A percentile compares a stretch with the other conserved stretches of the same genome.
Evolutionary conservation across 2,113 vertebrate species (phyloP).

Genomic region (Epinephelus moara): DNA sequence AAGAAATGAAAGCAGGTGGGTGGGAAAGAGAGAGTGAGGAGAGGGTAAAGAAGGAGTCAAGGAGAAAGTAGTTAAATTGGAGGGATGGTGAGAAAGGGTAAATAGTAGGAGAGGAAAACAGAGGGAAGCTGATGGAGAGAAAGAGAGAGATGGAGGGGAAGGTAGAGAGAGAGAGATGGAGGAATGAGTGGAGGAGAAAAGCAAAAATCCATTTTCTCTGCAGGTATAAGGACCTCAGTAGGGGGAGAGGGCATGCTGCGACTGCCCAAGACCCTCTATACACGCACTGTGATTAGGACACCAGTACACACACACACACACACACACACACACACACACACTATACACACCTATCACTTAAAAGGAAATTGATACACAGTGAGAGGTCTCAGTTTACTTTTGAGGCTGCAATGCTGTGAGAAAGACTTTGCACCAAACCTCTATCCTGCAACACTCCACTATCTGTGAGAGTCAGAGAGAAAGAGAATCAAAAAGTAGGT

Average conservation of each 20-base stretch:
- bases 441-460: constrained; percentile 22
- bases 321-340: constrained; percentile 23
- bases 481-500: constrained; percentile 17
- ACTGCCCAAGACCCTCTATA: constrained; percentile 49
- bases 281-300: constrained; percentile 47
- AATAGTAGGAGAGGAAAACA: constrained; percentile 31
- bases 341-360: constrained; percentile 18
- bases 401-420: constrained; percentile 12
- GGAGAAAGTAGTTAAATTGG: constrained; percentile 44
- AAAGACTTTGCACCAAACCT: constrained; percentile 43
- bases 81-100: constrained; percentile 29
- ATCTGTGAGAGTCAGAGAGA: not conserved
- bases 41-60: constrained; percentile 26
- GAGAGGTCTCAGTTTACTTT: constrained; percentile 62
- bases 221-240: constrained; percentile 58
- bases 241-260: constrained; percentile 43
- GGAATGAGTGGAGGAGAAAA: constrained; percentile 40
- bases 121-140: constrained; percentile 13
- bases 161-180: not conserved
- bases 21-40: not conserved
- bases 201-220: constrained; percentile 71
- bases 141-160: not conserved
- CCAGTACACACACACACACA: not conserved
- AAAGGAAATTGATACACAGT: constrained; percentile 53
- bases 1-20: constrained; percentile 40